These are phyloP conservation scores for Calephelis virginiensis DNA, from an alignment of 1,140 invertebrate species.

Conservation along the genomic window DNA sequence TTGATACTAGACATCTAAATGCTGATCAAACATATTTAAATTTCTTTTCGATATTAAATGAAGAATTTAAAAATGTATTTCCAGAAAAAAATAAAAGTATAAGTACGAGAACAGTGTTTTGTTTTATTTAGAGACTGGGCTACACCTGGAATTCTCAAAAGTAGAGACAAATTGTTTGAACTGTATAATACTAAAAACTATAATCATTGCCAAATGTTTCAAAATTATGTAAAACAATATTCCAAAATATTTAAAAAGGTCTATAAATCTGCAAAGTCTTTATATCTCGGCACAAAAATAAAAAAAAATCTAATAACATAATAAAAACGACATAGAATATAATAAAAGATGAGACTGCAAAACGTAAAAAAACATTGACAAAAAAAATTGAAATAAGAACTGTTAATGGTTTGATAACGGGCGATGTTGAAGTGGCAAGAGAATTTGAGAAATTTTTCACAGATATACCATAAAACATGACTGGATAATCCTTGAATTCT, in stretches of 20 bases:
- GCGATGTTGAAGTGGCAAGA: neutral
- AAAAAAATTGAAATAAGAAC: neutral
- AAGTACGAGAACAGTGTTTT: no score
- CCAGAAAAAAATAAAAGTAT: neutral
- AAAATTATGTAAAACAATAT: neutral
- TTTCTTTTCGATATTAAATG: neutral
- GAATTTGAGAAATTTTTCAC: neutral
- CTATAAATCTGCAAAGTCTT: neutral
- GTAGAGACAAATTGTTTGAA: neutral
- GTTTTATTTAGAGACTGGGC: neutral
- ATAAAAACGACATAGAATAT: conserved; percentile 7
- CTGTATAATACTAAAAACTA: neutral
- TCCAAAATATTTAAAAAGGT: conserved; percentile 3
- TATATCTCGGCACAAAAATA: neutral
- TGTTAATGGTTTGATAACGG: neutral
- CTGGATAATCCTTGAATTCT: neutral
- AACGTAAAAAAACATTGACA: neutral
- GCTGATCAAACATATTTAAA: neutral
- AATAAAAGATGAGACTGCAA: neutral
- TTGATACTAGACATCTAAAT: neutral
- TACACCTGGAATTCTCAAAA: conserved; percentile 2
- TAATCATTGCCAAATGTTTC: neutral
- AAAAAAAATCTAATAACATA: neutral
- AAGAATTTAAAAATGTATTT: neutral
- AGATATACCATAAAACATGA: no score